Conservation (phyloP, 23 tunicate genomes). For the Trididemnum clinides region DNA sequence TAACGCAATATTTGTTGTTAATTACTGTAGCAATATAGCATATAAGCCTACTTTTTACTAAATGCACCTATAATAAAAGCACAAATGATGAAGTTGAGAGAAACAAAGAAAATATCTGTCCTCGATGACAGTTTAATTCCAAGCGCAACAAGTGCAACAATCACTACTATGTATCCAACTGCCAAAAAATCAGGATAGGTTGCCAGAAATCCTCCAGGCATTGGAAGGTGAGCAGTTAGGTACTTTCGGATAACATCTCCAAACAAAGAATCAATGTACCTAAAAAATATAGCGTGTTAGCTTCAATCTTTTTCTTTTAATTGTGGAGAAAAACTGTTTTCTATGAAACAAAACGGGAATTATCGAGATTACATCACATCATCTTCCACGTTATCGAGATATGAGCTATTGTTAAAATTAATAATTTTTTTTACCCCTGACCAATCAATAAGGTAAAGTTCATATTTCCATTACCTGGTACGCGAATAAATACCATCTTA, state of each 20-base stretch:
- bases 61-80: conserved; percentile 53
- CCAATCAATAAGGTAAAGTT: too few species aligned
- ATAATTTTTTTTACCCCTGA: too few species aligned
- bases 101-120: conserved; percentile 32
- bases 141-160: neutral
- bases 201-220: conserved; percentile 61
- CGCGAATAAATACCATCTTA: too few species aligned
- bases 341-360: too few species aligned
- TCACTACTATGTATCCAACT: conserved; percentile 19
- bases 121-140: conserved; percentile 63
- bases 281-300: neutral
- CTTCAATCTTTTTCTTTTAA: neutral
- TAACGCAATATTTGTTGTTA: too few species aligned
- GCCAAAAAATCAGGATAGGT: conserved; percentile 68
- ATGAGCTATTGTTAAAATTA: too few species aligned
- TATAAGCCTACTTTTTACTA: too few species aligned
- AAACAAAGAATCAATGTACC: conserved; percentile 38
- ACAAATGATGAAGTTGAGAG: conserved; percentile 46
- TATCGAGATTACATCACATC: too few species aligned
- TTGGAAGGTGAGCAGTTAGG: conserved; percentile 35
- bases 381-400: too few species aligned
- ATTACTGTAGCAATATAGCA: too few species aligned
- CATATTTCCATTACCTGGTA: too few species aligned
- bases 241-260: conserved; percentile 39
- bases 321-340: too few species aligned